Conservation (phyloP, 2,797 vertebrate genomes). For the Sphenopsis melanotis region DNA sequence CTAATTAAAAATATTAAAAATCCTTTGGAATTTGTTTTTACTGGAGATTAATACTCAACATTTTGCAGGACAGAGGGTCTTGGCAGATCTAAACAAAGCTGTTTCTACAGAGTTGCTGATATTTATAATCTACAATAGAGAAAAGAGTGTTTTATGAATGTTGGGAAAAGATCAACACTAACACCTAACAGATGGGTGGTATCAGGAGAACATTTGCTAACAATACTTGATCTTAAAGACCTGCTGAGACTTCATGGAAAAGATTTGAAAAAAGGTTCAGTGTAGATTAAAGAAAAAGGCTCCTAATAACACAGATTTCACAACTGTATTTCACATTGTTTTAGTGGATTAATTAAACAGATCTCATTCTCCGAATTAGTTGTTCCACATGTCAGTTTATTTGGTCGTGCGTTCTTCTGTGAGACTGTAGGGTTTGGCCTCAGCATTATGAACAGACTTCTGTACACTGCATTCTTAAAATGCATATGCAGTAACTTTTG, state of each 20-base stretch:
- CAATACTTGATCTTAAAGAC: conserved; percentile 32
- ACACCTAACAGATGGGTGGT: conserved; percentile 52
- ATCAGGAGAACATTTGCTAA: conserved; percentile 51
- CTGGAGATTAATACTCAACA: neutral
- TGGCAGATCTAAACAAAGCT: conserved; percentile 30
- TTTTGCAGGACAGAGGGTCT: conserved; percentile 7
- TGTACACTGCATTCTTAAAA: neutral
- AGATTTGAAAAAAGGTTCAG: neutral
- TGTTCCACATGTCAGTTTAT: neutral
- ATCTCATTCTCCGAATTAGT: neutral
- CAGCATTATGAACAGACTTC: neutral
- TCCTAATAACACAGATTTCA: neutral
- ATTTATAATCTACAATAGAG: conserved; percentile 12
- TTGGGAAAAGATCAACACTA: conserved; percentile 62
- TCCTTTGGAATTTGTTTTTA: neutral
- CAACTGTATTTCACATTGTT: neutral
- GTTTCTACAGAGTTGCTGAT: neutral
- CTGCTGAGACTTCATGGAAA: conserved; percentile 15
- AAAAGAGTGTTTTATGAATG: conserved; percentile 30
- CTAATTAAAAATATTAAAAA: neutral
- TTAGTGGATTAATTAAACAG: neutral
- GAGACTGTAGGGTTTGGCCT: neutral
- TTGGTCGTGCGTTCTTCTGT: neutral
- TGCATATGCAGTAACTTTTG: neutral
- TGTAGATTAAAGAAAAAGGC: neutral